phyloP scores from a whole-genome alignment of 2,888 invertebrate genomes.

The Mechanitis messenoides region DNA sequence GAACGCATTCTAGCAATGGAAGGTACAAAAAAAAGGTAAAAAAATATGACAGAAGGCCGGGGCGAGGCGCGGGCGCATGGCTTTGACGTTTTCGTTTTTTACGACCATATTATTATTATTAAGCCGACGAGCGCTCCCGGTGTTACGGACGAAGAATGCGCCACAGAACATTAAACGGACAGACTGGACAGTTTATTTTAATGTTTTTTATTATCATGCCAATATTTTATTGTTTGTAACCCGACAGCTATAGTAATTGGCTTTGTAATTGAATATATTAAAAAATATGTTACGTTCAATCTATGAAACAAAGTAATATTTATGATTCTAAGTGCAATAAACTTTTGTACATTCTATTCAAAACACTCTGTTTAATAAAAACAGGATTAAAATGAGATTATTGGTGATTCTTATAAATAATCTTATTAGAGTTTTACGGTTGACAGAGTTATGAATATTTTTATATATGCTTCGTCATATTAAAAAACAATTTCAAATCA shows the following conservation, averaged over 20 bases:
- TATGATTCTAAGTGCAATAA: neutral
- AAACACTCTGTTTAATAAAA: conserved; percentile 8
- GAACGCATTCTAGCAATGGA: conserved; percentile 52
- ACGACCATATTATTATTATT: conserved; percentile 74
- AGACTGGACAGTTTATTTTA: conserved; percentile 51
- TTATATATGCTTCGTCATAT: neutral
- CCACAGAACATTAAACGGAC: conserved; percentile 49
- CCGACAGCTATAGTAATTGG: conserved; percentile 30
- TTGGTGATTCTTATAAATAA: conserved; percentile 22
- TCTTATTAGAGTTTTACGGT: conserved; percentile 26
- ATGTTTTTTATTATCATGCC: conserved; percentile 25
- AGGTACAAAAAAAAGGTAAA: conserved; percentile 30
- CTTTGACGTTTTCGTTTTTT: conserved; percentile 70
- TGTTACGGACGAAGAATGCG: conserved; percentile 74
- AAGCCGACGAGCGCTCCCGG: conserved; percentile 71
- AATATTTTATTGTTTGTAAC: conserved; percentile 28
- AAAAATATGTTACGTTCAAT: conserved; percentile 15
- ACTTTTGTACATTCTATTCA: neutral
- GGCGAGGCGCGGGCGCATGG: conserved; percentile 57
- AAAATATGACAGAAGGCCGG: conserved; percentile 47
- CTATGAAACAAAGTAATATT: conserved; percentile 8
- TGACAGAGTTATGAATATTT: conserved; percentile 7
- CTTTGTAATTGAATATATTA: conserved; percentile 29
- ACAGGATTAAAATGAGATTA: conserved; percentile 25
- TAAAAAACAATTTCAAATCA: conserved; percentile 20